These are phyloP conservation scores for Melanotaenia boesemani DNA, from an alignment of 2,797 vertebrate species.

Conservation along the genomic window DNA sequence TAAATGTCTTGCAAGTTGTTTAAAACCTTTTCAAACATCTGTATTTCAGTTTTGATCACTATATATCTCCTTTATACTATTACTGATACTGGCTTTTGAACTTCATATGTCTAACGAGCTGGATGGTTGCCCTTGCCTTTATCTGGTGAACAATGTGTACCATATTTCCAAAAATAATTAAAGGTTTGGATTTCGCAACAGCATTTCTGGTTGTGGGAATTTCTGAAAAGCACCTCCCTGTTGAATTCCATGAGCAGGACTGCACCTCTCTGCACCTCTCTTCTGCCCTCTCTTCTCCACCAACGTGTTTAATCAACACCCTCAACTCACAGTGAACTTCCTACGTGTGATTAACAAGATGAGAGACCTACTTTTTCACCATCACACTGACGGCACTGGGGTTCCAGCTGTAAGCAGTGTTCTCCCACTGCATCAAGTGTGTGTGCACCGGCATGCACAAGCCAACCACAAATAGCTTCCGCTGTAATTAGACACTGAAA, in stretches of 20 bases:
- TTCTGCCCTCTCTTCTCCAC: constrained; percentile 22
- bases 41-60: background rate
- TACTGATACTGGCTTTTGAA: background rate
- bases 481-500: constrained; percentile 63
- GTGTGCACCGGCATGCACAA: constrained; percentile 20
- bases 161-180: background rate
- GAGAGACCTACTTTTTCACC: constrained; percentile 69
- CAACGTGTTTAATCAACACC: constrained; percentile 71
- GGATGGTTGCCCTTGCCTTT: background rate
- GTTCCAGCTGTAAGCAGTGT: constrained; percentile 59
- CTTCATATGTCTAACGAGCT: background rate
- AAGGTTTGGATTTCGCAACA: background rate
- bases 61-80: background rate
- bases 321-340: constrained; percentile 49
- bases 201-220: background rate
- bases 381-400: constrained; percentile 49
- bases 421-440: constrained; percentile 29
- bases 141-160: background rate
- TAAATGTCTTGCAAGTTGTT: too few species aligned
- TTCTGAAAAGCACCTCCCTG: constrained; percentile 23
- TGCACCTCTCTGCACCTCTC: constrained; percentile 17
- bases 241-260: constrained; percentile 12
- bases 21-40: background rate
- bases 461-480: constrained; percentile 31
- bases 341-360: constrained; percentile 71